Evolutionary conservation across 2,113 vertebrate genomes (phyloP).

Genomic region (Myocastor coypus): DNA sequence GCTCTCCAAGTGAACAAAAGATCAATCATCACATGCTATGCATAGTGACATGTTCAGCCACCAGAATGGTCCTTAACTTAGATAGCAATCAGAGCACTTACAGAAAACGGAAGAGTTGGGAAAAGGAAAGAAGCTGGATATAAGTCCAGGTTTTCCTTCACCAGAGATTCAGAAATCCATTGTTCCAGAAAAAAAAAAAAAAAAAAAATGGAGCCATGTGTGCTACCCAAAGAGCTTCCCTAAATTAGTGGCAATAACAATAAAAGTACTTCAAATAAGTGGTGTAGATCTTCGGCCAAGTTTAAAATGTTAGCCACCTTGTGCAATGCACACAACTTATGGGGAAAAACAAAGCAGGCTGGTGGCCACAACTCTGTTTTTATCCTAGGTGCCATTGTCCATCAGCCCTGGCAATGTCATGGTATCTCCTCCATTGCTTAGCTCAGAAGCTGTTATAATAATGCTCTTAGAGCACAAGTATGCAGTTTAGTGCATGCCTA

Average conservation of each 20-base stretch:
- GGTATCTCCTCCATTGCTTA: neutral
- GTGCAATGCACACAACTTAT: neutral
- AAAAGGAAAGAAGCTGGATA: neutral
- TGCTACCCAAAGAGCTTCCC: neutral
- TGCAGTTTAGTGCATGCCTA: neutral
- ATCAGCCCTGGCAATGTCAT: neutral
- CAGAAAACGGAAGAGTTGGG: neutral
- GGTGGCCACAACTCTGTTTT: neutral
- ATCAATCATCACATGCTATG: neutral
- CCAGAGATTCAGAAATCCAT: neutral
- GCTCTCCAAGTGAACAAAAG: neutral
- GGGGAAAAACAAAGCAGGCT: neutral
- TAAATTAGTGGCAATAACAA: neutral
- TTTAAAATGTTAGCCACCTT: neutral
- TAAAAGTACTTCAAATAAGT: neutral
- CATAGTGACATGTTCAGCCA: neutral
- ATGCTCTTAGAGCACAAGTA: neutral
- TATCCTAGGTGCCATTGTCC: neutral
- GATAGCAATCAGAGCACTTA: neutral
- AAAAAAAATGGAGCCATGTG: neutral
- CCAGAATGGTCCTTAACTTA: neutral
- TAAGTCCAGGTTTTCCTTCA: neutral
- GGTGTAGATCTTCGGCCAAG: neutral
- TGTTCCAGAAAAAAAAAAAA: no score
- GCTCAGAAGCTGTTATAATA: neutral